Base-by-base conservation (phyloP, 2,797 vertebrate genomes). In the Xerus rutilus region DNA sequence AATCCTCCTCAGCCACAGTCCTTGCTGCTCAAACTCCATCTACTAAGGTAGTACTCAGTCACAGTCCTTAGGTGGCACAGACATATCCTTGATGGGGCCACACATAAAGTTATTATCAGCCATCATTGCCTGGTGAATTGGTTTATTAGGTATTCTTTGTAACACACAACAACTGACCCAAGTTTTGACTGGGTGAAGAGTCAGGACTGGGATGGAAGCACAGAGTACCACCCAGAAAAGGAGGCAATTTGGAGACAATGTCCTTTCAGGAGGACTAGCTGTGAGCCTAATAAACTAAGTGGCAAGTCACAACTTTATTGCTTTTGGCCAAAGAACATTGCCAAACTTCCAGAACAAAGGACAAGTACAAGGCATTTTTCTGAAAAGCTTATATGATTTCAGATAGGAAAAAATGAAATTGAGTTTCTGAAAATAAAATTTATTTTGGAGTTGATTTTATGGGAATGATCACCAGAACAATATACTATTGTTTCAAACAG, bases 281-380 rank as follows among this genome's bases (percentile, higher is more conserved):
- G 81, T 62, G 57, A 83, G 52, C 52, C 84, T 64, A 65, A 64
- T 84, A 78, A 86, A 95, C 23, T n/a, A n/a, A 85, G 90, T 77
- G 86, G 64, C 92, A 85, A 96, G 90, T 73, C 35, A 47, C 70
- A 79, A 89, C 30, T 96, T 97, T 93, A 96, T 94, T 89, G 67
- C 86, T 95, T 91, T 88, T 89, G 79, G 81, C 62, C 57, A 84
- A 92, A 96, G 89, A 95, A 92, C 91, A 85, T 7, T 76, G 76
- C 35, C 70, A 87, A 81, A 82, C 57, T 82, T 91, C 79, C 72
- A 94, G 86, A 87, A 94, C 96, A 97, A 97, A 97, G 94, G 91
- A 94, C 86, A 89, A 95, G 77, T 54, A 91, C 89, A 89, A 91
- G 94, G 30, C 72, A 95, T 92, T 87, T 79, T 89, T 88, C 35